Evolutionary conservation across 64 coral and sea anemone genomes (phyloP).

Genomic region (Hydrozoanthus tunicans): DNA sequence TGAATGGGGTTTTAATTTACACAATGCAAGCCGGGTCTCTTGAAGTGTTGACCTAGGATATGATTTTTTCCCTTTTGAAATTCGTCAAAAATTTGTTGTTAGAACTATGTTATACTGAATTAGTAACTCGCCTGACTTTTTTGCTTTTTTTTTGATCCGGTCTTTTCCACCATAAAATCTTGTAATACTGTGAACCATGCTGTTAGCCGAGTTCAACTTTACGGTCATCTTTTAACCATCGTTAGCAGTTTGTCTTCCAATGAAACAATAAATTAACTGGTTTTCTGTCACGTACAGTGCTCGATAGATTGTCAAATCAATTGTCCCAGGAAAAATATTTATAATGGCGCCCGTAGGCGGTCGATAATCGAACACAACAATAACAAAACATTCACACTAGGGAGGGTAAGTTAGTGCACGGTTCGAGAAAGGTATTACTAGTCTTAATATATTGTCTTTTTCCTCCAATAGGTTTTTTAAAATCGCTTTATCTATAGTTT

Average conservation of each 20-base stretch:
- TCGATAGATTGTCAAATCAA: background rate
- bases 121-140: background rate
- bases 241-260: background rate
- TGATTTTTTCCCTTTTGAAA: background rate
- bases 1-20: background rate
- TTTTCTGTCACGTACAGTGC: background rate
- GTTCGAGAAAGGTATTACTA: constrained; percentile 20
- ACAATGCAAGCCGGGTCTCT: constrained; percentile 15
- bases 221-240: background rate
- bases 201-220: background rate
- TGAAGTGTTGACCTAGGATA: background rate
- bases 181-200: background rate
- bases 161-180: background rate
- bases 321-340: constrained; percentile 15
- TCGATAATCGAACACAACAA: constrained; percentile 4
- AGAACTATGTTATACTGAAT: background rate
- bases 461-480: constrained; percentile 6
- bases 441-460: background rate
- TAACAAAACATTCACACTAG: constrained; percentile 18
- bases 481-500: background rate
- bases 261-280: background rate
- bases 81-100: background rate
- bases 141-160: background rate
- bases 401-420: background rate
- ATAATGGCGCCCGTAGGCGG: constrained; percentile 6